Evolutionary conservation across 1,140 invertebrate species (phyloP), one percentile per base, ranked within the genome.

Genomic region (Drosophila kanapiae): DNA sequence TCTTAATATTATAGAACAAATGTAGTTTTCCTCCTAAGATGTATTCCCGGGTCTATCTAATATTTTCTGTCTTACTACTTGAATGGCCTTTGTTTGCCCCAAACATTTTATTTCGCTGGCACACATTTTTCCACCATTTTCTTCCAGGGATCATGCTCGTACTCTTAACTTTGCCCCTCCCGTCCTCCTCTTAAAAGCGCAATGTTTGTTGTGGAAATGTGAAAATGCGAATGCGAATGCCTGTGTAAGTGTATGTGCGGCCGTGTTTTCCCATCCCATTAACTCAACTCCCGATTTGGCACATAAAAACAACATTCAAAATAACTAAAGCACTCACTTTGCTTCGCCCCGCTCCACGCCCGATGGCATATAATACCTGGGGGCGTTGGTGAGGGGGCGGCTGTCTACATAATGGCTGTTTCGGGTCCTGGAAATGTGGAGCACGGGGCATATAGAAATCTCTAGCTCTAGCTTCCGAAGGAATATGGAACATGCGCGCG

Each of bases 261-360:
- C 37, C 54, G 35, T 71, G 67, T 60, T 74, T 69, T 72, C 70
- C 70, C 70, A 74, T 74, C 45, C 70, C 68, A 74, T 74, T 74
- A 74, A 72, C 67, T 72, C 70, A 74, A 70, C 67, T 70, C 67
- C 67, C 67, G 67, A 70, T 70, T 68, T 70, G 67, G 67, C 63
- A 68, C 67, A 70, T 68, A 68, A 70, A 70, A 70, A 70, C 62
- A 70, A 74, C 70, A 74, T 74, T 74, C 68, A 74, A 74, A 74
- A 74, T 74, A 74, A 74, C 70, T 74, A 74, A 74, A 74, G 68
- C 69, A 72, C 70, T 74, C 67, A 47, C 69, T 51, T 72, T 51
- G 27, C 45, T 10, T 16, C 67, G 18, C 42, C n/a, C 18, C 27
- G 16, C 6, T 27, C 35, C 29, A 1, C 27, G 7, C n/a, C 43